Evolutionary conservation across 2,113 vertebrate genomes (phyloP), one percentile per base, ranked within the genome.

Genomic region (Centropus unirufus): DNA sequence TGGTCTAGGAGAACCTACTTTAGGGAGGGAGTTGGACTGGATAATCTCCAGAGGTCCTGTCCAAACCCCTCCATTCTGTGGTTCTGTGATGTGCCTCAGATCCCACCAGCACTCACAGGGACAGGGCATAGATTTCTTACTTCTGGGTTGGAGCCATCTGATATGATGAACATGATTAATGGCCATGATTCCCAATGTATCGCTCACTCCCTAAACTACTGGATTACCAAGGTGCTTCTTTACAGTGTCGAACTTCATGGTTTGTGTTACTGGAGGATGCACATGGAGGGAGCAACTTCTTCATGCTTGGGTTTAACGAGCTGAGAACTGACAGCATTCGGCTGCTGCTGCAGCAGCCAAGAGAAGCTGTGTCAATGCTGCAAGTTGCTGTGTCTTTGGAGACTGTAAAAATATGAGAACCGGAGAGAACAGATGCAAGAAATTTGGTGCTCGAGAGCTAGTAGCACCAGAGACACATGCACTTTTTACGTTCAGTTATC

Each of bases 131-230:
- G 8, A 12, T 40, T n/a, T 52, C 14, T 63, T 49, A 7, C 17
- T 57, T 72, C 26, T 63, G 36, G 5, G 5, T 20, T 58, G 52
- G 57, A 63, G 8, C 27, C 29, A 7, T 77, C 46, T 15, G 14
- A 17, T n/a, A 16, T 0, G 6, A 29, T 49, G 14, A 12, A 29
- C 0, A 0, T 5, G 6, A 19, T 22, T 5, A 5, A 19, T 22
- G 36, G 21, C n/a, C 3, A 1, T 22, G 57, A 59, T 27, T 39
- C n/a, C 23, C 18, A 58, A 6, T 5, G 29, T 27, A 24, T 27
- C 32, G 16, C 40, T 32, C 1, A 1, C 22, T 76, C 36, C 70
- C 7, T n/a, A 26, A 55, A 18, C 36, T 29, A 9, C 66, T 39
- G n/a, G 24, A 54, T 49, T 36, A 40, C 39, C 34, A 16, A 68